Percentiles rank a stretch among this genome's conserved stretches.
phyloP scores from a whole-genome alignment of 2,888 invertebrate species.

The Melanostoma mellinum region DNA sequence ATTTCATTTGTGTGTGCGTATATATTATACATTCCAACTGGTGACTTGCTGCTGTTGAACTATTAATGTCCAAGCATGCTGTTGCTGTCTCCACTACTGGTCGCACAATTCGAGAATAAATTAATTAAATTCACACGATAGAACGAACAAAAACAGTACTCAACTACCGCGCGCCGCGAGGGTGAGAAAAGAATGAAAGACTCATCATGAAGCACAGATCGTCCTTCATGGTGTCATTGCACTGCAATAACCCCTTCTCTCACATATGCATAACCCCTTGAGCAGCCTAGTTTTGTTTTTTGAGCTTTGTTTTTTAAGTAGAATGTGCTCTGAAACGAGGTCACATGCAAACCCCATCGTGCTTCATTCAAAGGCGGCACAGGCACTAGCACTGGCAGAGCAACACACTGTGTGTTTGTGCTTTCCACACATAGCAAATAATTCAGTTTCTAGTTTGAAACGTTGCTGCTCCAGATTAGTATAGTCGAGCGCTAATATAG shows the following conservation, averaged over 20 bases:
- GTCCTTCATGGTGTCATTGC: slow-evolving; percentile 72
- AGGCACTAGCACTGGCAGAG: slow-evolving; percentile 13
- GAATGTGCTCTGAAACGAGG: slow-evolving; percentile 68
- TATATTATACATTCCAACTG: not conserved
- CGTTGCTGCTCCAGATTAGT: slow-evolving; percentile 69
- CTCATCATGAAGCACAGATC: slow-evolving; percentile 37
- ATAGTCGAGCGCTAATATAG: slow-evolving; percentile 62
- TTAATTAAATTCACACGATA: slow-evolving; percentile 59
- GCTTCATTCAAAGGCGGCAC: slow-evolving; percentile 19
- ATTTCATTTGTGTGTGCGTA: not conserved
- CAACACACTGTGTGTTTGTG: slow-evolving; percentile 18
- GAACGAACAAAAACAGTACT: slow-evolving; percentile 8
- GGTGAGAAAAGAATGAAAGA: slow-evolving; percentile 14
- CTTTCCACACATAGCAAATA: not conserved
- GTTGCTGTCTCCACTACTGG: not conserved
- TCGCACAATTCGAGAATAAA: slow-evolving; percentile 48
- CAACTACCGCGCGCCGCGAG: not conserved
- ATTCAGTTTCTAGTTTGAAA: slow-evolving; percentile 36
- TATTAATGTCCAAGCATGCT: slow-evolving; percentile 25
- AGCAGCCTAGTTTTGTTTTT: slow-evolving; percentile 59
- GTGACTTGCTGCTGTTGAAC: slow-evolving; percentile 8
- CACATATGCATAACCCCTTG: slow-evolving; percentile 39
- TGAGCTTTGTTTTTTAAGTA: slow-evolving; percentile 35
- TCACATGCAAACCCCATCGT: slow-evolving; percentile 60
- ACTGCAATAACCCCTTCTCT: slow-evolving; percentile 66